Evolutionary conservation across 2,113 vertebrate genomes (phyloP), one percentile per base, ranked within the genome.

Genomic region (Deroptyus accipitrinus): DNA sequence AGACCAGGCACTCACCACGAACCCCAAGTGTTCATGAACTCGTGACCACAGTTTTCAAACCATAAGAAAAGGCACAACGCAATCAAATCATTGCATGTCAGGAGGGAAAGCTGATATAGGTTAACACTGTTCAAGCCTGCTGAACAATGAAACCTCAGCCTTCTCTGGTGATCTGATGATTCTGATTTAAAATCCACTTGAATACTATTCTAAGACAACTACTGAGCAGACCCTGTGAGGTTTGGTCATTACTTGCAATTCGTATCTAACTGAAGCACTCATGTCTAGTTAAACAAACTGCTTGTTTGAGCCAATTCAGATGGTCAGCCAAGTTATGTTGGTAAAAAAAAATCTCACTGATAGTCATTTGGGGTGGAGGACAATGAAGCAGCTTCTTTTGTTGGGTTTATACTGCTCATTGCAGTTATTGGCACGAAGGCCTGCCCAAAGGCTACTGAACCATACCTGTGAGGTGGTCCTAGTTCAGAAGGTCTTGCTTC

Each of bases 381-480:
- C 13, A 17, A 6, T 0, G 2, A 39, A 59, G 59, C 52, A 69
- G 52, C 28, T 69, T n/a, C 82, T 64, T 35, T 18, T 15, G 11
- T 12, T 30, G 64, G 25, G 7, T 37, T 84, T 46, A 17, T 14
- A 10, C 15, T 18, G 52, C 33, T 69, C 35, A 1, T 5, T 25
- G 54, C 31, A 64, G 9, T 11, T 15, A 7, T 0, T 22, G 20
- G 24, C 35, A 52, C 1, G 4, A 61, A 82, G 39, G 5, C 17
- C 41, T 33, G 30, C 42, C 48, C 73, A 54, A 37, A 68, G 46
- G 37, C 27, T 28, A 14, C 35, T 17, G 15, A 63, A 12, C 17
- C 24, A 11, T 7, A 46, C 8, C 31, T 3, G 5, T 3, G 23
- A 59, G 20, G 18, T 4, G 31, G 28, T 11, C 20, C 57, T 73